phyloP scores from a whole-genome alignment of 2,888 invertebrate species.

The Phyto melanocephala region DNA sequence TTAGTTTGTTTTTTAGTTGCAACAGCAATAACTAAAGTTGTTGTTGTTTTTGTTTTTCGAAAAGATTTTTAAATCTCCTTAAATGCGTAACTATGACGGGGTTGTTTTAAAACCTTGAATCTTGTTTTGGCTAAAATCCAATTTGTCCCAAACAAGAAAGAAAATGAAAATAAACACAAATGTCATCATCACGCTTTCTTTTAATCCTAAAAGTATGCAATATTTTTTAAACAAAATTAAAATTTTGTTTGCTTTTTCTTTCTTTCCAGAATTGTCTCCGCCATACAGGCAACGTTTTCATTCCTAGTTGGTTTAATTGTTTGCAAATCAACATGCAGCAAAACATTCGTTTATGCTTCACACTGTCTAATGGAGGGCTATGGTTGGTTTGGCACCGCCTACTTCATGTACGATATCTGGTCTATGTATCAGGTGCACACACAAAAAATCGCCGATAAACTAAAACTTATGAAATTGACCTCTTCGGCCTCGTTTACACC shows the following conservation, averaged over 20 bases:
- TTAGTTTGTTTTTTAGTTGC: no score
- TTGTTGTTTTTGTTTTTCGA: no score
- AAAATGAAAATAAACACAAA: not conserved
- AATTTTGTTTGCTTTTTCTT: slow-evolving; percentile 12
- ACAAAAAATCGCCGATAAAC: slow-evolving; percentile 78
- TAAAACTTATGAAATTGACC: slow-evolving; percentile 73
- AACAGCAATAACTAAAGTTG: no score
- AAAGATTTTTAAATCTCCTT: no score
- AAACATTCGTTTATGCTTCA: slow-evolving; percentile 84
- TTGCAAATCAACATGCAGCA: slow-evolving; percentile 84
- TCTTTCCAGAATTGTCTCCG: slow-evolving; percentile 83
- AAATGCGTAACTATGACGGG: not conserved
- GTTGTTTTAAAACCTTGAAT: not conserved
- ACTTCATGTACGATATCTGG: slow-evolving; percentile 89
- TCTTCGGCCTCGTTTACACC: slow-evolving; percentile 66
- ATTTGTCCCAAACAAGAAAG: not conserved
- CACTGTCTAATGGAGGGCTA: slow-evolving; percentile 88
- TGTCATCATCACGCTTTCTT: not conserved
- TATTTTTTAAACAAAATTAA: not conserved
- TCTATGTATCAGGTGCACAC: slow-evolving; percentile 87
- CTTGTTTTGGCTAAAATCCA: slow-evolving; percentile 8
- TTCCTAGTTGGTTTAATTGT: slow-evolving; percentile 84
- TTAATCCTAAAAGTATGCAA: slow-evolving; percentile 7
- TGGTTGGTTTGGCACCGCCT: slow-evolving; percentile 89
- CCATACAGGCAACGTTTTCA: slow-evolving; percentile 85